Percentiles rank a stretch among this genome's conserved stretches.
Conservation (phyloP, 2,888 invertebrate species). For the Achlya flavicornis region DNA sequence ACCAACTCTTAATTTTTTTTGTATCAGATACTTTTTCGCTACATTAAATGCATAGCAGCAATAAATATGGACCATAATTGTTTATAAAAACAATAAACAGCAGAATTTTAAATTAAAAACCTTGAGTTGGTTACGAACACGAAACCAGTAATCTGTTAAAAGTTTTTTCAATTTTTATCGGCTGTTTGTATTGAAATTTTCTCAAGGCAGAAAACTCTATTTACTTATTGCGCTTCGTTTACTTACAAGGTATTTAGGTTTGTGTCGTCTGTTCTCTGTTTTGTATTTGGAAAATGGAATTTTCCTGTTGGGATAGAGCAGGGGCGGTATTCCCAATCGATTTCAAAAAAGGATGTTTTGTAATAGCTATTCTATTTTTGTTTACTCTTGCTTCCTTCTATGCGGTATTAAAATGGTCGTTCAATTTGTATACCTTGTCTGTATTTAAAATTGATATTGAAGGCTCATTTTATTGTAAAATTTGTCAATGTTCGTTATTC, state of each 20-base stretch:
- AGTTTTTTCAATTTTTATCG: conserved; percentile 67
- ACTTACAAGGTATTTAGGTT: conserved; percentile 81
- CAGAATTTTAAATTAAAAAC: neutral
- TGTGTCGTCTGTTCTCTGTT: conserved; percentile 72
- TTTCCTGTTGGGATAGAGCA: conserved; percentile 73
- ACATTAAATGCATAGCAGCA: no score
- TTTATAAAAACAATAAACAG: no score
- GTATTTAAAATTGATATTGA: no score
- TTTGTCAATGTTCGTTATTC: no score
- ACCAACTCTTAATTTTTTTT: no score
- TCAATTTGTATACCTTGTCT: neutral
- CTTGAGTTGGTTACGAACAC: conserved; percentile 27
- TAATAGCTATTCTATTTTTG: conserved; percentile 60
- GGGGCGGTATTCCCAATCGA: conserved; percentile 75
- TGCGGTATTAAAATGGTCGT: neutral
- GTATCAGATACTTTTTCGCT: no score
- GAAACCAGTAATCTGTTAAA: conserved; percentile 57
- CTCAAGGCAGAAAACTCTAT: conserved; percentile 73
- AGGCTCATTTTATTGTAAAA: no score
- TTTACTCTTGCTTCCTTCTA: conserved; percentile 48
- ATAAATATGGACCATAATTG: no score
- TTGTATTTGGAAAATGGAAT: conserved; percentile 80
- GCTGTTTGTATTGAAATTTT: conserved; percentile 70
- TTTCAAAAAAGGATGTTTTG: conserved; percentile 56
- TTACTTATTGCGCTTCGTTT: conserved; percentile 81